A percentile compares a stretch with the other conserved stretches of the same genome.
Evolutionary conservation across 2,113 vertebrate species (phyloP).

Genomic region (Perca schrenkii): DNA sequence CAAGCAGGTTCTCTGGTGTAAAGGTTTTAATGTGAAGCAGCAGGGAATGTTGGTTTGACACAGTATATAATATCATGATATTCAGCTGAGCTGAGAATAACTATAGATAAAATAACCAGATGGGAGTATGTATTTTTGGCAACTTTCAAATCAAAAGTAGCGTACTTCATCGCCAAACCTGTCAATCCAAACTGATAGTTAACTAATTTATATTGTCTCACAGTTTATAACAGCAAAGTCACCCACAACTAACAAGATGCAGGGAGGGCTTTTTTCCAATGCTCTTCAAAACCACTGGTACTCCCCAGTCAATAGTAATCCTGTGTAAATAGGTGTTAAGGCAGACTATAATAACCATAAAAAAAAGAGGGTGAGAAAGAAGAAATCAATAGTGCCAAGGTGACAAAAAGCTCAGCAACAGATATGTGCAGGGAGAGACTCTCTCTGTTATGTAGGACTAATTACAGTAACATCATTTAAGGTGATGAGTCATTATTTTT

Average conservation of each 20-base stretch:
- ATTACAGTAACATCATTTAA: too few species aligned
- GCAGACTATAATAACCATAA: neutral
- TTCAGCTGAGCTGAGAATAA: too few species aligned
- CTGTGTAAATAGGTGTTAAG: neutral
- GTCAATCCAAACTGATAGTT: too few species aligned
- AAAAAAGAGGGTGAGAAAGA: neutral
- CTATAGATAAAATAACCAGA: too few species aligned
- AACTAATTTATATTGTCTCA: too few species aligned
- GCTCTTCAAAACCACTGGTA: neutral
- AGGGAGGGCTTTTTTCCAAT: neutral
- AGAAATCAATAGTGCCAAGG: neutral
- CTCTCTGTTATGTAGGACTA: neutral
- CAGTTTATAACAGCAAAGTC: too few species aligned
- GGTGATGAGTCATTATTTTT: neutral
- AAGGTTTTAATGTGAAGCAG: neutral
- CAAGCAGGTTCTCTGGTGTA: neutral
- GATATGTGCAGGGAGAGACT: neutral
- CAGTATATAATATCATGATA: too few species aligned
- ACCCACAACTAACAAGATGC: neutral
- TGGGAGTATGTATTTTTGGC: too few species aligned
- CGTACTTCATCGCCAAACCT: neutral
- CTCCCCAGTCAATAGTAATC: constrained; percentile 3
- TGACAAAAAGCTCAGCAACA: constrained; percentile 2
- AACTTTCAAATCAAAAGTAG: neutral
- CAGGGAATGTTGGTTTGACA: too few species aligned